A percentile compares a stretch with the other conserved stretches of the same genome.
Evolutionary conservation across 2,113 vertebrate species (phyloP).

Genomic region (Litocranius walleri): DNA sequence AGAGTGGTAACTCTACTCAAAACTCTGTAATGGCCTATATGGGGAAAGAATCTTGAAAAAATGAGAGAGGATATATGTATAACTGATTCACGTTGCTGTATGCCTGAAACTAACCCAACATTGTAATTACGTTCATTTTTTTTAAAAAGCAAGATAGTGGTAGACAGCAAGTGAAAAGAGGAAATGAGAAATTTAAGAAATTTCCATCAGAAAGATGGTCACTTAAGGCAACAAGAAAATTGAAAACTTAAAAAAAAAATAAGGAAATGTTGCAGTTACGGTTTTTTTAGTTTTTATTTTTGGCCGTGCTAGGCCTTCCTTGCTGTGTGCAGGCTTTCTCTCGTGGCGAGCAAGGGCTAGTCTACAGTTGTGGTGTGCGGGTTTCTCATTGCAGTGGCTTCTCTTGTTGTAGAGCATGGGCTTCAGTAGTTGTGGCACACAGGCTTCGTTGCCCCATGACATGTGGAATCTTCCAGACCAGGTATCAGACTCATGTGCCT

Average conservation of each 20-base stretch:
- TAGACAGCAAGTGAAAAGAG: neutral
- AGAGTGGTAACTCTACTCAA: neutral
- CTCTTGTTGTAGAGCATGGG: neutral
- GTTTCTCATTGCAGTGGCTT: neutral
- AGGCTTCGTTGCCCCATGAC: neutral
- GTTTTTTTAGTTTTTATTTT: neutral
- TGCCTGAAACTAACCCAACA: neutral
- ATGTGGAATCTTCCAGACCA: neutral
- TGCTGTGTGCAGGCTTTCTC: neutral
- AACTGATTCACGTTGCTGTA: neutral
- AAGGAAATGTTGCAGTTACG: rapidly evolving
- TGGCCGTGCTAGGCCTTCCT: neutral
- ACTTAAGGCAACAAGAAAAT: neutral
- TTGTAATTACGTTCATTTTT: neutral
- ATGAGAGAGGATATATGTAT: neutral
- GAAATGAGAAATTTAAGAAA: neutral
- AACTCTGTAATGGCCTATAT: neutral
- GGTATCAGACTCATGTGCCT: neutral
- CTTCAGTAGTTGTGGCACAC: neutral
- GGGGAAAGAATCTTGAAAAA: neutral
- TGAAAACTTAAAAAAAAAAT: neutral
- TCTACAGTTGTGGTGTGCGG: rapidly evolving
- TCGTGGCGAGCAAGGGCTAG: neutral
- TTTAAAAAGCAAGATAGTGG: neutral
- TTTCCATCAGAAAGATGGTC: neutral